Conservation (phyloP, 1,140 invertebrate genomes). For the Pristionchus pacificus region DNA sequence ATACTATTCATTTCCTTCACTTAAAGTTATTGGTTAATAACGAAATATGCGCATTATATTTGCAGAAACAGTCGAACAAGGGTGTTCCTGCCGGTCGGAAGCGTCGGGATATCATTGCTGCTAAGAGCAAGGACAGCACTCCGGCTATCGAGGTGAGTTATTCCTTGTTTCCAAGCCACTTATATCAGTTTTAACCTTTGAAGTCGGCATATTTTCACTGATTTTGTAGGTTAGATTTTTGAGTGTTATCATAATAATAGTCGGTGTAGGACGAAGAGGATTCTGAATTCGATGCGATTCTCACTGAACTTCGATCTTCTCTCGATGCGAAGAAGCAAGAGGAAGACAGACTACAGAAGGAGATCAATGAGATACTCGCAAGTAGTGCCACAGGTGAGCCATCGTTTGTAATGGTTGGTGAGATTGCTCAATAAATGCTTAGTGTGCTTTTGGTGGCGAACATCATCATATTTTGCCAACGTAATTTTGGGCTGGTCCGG, state of each 20-base stretch:
- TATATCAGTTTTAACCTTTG: not conserved
- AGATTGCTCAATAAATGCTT: not conserved
- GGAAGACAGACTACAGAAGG: conserved; percentile 17
- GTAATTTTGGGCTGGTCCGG: not conserved
- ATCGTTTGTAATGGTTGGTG: not conserved
- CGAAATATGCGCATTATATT: not conserved
- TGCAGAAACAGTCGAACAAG: not conserved
- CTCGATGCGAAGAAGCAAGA: conserved; percentile 6
- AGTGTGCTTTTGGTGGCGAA: not conserved
- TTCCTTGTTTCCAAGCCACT: not conserved
- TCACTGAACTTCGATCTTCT: conserved; percentile 6
- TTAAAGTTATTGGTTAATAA: not conserved
- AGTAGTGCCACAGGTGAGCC: conserved; percentile 1
- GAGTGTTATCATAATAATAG: no score
- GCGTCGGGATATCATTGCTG: not conserved
- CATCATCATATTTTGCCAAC: not conserved
- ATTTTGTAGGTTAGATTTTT: no score
- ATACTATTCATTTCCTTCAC: not conserved
- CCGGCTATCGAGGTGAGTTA: not conserved
- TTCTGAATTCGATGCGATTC: conserved; percentile 6
- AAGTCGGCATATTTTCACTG: no score
- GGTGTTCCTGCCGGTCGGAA: not conserved
- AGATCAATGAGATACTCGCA: conserved; percentile 20
- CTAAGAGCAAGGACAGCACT: not conserved
- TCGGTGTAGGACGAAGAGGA: no score